A percentile compares a stretch with the other conserved stretches of the same genome.
Conservation (phyloP, 2,113 vertebrate genomes). For the Leiothrix lutea region DNA sequence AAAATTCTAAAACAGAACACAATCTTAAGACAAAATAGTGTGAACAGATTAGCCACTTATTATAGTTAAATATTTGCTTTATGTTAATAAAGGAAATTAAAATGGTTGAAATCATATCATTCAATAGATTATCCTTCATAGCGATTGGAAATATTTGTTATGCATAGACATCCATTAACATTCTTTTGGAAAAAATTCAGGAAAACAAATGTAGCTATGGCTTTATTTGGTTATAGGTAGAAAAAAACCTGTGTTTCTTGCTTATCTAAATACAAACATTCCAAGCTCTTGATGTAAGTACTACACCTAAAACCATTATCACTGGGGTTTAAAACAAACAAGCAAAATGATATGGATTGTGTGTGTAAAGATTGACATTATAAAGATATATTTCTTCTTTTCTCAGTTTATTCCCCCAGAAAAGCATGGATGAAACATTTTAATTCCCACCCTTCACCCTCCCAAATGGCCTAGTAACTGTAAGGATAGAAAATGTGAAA, state of each 20-base stretch:
- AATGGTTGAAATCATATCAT: not conserved
- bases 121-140: not conserved
- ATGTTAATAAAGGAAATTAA: not conserved
- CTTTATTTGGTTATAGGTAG: not conserved
- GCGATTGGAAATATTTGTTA: not conserved
- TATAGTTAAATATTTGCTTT: slow-evolving; percentile 15
- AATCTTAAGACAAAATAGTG: not conserved
- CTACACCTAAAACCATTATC: not conserved
- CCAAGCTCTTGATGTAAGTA: not conserved
- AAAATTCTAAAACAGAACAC: not conserved
- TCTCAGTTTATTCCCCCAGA: not conserved
- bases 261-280: not conserved
- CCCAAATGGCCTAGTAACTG: not conserved
- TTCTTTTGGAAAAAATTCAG: not conserved
- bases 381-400: not conserved
- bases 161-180: not conserved
- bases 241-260: not conserved
- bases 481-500: not conserved
- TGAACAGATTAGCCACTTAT: not conserved
- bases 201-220: not conserved
- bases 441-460: not conserved
- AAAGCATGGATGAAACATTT: not conserved
- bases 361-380: not conserved
- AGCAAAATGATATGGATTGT: not conserved
- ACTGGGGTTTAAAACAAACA: not conserved